Percentiles rank a stretch among this genome's conserved stretches.
These are phyloP conservation scores for Halocynthia aurantium DNA, from an alignment of 23 tunicate species.

Conservation along the genomic window DNA sequence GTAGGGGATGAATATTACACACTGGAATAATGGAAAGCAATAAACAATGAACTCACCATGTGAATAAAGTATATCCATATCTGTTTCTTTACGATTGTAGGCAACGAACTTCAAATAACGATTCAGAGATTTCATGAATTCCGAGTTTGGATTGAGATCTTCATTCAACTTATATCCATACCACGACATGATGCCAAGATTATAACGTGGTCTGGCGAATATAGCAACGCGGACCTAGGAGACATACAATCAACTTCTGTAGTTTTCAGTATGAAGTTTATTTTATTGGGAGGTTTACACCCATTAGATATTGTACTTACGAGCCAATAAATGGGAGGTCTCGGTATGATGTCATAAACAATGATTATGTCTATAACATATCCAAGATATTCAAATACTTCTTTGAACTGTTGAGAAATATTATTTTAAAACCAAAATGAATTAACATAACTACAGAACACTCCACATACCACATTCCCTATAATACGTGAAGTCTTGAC, in stretches of 20 bases:
- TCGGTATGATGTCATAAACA: neutral
- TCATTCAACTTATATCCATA: neutral
- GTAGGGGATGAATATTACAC: too few relatives aligned
- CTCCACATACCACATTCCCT: too few relatives aligned
- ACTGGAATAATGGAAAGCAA: too few relatives aligned
- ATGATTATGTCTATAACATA: neutral
- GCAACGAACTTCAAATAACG: neutral
- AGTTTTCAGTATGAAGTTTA: too few relatives aligned
- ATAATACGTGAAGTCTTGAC: too few relatives aligned
- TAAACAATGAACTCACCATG: too few relatives aligned
- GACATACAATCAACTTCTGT: neutral
- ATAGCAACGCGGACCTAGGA: neutral
- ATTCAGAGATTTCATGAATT: neutral
- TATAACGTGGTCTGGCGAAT: neutral
- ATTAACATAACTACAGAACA: neutral
- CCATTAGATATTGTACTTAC: neutral
- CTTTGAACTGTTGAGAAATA: neutral
- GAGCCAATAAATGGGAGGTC: neutral
- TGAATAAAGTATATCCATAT: neutral
- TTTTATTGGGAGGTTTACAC: too few relatives aligned
- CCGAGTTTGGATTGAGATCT: neutral
- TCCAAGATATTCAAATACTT: neutral
- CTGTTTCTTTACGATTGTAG: neutral
- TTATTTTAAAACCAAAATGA: neutral
- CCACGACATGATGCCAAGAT: neutral